A percentile compares a stretch with the other conserved stretches of the same genome.
These are phyloP conservation scores for Oreortyx pictus DNA, from an alignment of 2,797 vertebrate genomes.

Conservation along the genomic window DNA sequence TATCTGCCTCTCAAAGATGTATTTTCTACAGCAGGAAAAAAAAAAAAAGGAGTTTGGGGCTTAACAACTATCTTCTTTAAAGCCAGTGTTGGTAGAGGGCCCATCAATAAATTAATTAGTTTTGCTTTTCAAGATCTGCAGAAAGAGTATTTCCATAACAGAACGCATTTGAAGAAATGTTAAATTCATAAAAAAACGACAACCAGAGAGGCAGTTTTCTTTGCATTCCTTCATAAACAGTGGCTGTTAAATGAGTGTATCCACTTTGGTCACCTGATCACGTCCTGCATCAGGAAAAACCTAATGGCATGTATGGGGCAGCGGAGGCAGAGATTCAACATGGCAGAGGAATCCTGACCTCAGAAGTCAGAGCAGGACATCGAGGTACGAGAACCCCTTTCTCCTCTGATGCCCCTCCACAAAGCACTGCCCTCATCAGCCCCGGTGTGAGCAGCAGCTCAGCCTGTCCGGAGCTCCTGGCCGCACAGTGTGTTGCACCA, in stretches of 20 bases:
- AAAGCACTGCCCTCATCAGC: neutral
- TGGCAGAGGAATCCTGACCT: neutral
- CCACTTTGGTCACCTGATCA: neutral
- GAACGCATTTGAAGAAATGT: constrained; percentile 38
- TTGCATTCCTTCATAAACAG: neutral
- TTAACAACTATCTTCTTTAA: constrained; percentile 44
- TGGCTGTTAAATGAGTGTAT: neutral
- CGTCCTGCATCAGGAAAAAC: neutral
- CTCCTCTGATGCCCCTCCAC: neutral
- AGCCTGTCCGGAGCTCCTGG: neutral
- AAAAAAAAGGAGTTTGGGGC: constrained; percentile 3
- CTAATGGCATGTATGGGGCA: neutral
- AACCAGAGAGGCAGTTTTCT: neutral
- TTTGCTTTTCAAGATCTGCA: constrained; percentile 41
- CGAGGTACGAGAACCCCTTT: neutral
- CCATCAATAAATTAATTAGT: constrained; percentile 37
- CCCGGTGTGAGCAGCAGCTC: neutral
- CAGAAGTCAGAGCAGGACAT: neutral
- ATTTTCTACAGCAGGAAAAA: constrained; percentile 40
- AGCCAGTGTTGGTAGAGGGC: constrained; percentile 1
- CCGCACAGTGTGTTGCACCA: neutral
- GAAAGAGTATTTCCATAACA: constrained; percentile 48
- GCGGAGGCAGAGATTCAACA: neutral
- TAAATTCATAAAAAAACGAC: neutral
- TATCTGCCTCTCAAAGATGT: neutral